Evolutionary conservation across 2,113 vertebrate species (phyloP).

Genomic region (Erythrocercus mccallii): DNA sequence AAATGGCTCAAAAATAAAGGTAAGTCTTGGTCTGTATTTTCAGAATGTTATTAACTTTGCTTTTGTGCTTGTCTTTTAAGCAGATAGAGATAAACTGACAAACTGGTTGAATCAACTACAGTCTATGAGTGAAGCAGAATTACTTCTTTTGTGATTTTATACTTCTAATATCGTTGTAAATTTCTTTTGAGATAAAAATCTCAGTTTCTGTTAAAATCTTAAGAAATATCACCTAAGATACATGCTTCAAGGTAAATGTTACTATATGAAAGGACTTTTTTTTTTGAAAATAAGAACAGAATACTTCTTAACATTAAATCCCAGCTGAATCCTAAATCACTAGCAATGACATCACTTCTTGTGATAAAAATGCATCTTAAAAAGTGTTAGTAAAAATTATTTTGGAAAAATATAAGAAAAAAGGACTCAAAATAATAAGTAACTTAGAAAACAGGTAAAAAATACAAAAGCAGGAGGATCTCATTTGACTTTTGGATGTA

Average conservation of each 20-base stretch:
- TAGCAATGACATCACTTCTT: neutral
- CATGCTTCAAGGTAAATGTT: neutral
- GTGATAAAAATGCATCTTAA: neutral
- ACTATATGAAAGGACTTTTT: neutral
- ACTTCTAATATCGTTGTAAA: neutral
- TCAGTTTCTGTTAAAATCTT: neutral
- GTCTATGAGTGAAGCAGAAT: neutral
- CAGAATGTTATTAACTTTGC: neutral
- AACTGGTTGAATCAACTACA: rapidly evolving
- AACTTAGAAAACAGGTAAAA: neutral
- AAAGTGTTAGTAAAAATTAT: neutral
- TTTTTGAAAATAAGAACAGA: neutral
- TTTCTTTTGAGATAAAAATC: neutral
- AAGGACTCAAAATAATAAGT: neutral
- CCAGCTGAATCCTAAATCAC: neutral
- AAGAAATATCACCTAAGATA: neutral
- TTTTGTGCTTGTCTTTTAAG: neutral
- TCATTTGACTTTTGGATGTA: neutral
- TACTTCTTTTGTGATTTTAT: neutral
- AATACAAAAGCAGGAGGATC: neutral
- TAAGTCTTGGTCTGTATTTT: neutral
- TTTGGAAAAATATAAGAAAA: neutral
- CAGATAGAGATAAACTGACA: neutral
- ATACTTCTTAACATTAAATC: neutral
- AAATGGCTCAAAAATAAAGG: neutral